Percentiles rank a stretch among this genome's conserved stretches.
Evolutionary conservation across 2,113 vertebrate genomes (phyloP).

Genomic region (Mungos mungo): DNA sequence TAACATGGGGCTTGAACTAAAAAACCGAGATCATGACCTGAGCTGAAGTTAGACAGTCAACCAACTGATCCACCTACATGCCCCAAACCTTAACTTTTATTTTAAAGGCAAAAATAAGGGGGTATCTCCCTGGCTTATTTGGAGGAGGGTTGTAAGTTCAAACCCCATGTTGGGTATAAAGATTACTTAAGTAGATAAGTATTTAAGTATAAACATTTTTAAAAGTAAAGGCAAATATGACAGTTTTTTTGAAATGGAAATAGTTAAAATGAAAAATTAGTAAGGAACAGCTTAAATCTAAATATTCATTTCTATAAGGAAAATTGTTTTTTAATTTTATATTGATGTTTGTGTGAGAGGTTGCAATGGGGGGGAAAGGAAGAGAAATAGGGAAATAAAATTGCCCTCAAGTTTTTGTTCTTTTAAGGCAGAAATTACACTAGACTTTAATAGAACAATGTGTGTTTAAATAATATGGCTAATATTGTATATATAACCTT

Average conservation of each 20-base stretch:
- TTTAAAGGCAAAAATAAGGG: not conserved
- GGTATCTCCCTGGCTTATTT: too few species aligned
- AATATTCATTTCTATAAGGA: not conserved
- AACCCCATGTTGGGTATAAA: too few species aligned
- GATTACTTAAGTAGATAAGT: too few species aligned
- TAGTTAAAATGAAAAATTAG: not conserved
- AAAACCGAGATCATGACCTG: too few species aligned
- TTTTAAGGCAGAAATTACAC: not conserved
- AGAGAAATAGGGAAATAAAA: not conserved
- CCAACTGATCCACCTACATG: too few species aligned
- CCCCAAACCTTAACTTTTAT: not conserved
- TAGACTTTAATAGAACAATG: not conserved
- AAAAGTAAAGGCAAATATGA: not conserved
- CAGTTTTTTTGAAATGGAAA: not conserved
- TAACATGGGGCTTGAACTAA: too few species aligned
- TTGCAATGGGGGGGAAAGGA: not conserved
- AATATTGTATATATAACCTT: not conserved
- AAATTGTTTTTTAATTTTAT: not conserved
- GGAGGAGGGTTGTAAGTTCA: too few species aligned
- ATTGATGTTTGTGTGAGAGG: not conserved
- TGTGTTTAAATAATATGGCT: not conserved
- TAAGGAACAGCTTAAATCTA: not conserved
- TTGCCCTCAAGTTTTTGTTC: not conserved
- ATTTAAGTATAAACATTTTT: too few species aligned
- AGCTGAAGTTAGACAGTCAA: too few species aligned